A percentile compares a stretch with the other conserved stretches of the same genome.
Conservation (phyloP, 2,113 vertebrate genomes). For the Siniperca chuatsi region DNA sequence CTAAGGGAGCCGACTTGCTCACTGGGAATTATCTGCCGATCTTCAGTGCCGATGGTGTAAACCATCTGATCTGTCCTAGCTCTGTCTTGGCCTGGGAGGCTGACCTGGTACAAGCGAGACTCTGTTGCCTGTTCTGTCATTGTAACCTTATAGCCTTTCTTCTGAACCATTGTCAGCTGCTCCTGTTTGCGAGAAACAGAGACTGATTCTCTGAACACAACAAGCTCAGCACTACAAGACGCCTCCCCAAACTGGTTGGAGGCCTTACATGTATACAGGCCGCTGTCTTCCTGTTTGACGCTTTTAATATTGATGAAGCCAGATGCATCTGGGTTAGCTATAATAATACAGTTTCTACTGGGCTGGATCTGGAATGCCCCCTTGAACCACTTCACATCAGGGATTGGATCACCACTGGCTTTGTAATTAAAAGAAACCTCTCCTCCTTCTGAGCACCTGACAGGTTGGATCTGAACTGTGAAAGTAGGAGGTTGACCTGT, state of each 20-base stretch:
- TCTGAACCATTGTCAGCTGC: slow-evolving; percentile 69
- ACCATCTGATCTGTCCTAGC: slow-evolving; percentile 81
- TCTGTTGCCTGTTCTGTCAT: slow-evolving; percentile 83
- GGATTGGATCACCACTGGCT: slow-evolving; percentile 83
- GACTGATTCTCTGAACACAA: slow-evolving; percentile 79
- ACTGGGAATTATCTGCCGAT: slow-evolving; percentile 80
- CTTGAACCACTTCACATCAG: slow-evolving; percentile 88
- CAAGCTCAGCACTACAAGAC: slow-evolving; percentile 86
- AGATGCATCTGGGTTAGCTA: slow-evolving; percentile 85
- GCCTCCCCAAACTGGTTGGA: slow-evolving; percentile 86
- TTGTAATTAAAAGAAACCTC: slow-evolving; percentile 87
- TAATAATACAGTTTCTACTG: slow-evolving; percentile 74
- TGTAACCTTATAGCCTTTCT: slow-evolving; percentile 83
- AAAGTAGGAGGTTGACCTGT: slow-evolving; percentile 86
- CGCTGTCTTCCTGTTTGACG: slow-evolving; percentile 85
- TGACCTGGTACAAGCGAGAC: slow-evolving; percentile 85
- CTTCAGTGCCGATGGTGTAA: slow-evolving; percentile 86
- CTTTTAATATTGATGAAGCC: slow-evolving; percentile 85
- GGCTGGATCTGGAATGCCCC: slow-evolving; percentile 83
- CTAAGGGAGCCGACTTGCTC: slow-evolving; percentile 81
- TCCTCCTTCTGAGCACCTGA: slow-evolving; percentile 82
- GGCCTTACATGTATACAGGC: slow-evolving; percentile 88
- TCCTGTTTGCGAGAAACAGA: slow-evolving; percentile 68
- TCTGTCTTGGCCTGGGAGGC: slow-evolving; percentile 81
- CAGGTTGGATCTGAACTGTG: slow-evolving; percentile 80